Conservation (phyloP, 1,140 invertebrate species). For the Drosophila prosaltans region DNA sequence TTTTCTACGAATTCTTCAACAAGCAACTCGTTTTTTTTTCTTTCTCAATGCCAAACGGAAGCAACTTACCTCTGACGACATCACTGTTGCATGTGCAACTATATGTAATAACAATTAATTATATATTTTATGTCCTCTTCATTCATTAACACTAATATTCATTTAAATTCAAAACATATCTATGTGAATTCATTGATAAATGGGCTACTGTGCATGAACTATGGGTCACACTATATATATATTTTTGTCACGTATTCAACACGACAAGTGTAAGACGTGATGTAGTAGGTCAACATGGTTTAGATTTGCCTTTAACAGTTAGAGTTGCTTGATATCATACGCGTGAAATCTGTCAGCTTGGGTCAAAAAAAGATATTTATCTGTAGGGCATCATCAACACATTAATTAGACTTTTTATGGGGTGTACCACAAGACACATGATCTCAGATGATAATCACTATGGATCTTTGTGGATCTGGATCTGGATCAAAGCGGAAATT, state of each 20-base stretch:
- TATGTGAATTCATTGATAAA: neutral
- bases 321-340: constrained; percentile 50
- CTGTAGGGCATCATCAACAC: constrained; percentile 51
- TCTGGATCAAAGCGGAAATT: constrained; percentile 53
- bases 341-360: constrained; percentile 67
- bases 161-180: constrained; percentile 66
- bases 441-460: neutral
- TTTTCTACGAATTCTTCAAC: neutral
- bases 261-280: constrained; percentile 49
- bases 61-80: constrained; percentile 25
- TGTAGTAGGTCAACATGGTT: constrained; percentile 50
- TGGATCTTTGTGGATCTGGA: neutral
- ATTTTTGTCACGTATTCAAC: constrained; percentile 28
- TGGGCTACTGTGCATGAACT: constrained; percentile 20
- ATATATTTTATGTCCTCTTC: constrained; percentile 62
- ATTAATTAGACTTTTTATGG: constrained; percentile 82
- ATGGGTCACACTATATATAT: neutral
- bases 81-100: neutral
- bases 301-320: constrained; percentile 16
- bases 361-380: constrained; percentile 20
- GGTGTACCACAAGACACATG: constrained; percentile 38
- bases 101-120: constrained; percentile 62
- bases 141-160: constrained; percentile 73
- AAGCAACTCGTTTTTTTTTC: neutral
- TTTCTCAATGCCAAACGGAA: constrained; percentile 34